Percentiles rank a stretch among this genome's conserved stretches.
Conservation (phyloP, 2,113 vertebrate species). For the Mellivora capensis region DNA sequence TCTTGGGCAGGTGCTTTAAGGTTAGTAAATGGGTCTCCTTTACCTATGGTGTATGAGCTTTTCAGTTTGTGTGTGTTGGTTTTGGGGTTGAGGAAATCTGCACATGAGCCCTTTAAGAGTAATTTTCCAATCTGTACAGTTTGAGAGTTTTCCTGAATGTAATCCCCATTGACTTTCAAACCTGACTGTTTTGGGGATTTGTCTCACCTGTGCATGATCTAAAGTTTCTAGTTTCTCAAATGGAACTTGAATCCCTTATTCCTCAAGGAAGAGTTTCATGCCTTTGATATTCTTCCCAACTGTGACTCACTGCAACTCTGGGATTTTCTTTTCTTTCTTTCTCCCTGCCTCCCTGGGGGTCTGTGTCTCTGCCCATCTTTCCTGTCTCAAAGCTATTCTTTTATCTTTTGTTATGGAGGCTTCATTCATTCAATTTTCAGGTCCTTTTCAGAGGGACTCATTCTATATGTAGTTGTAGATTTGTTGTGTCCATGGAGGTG, state of each 20-base stretch:
- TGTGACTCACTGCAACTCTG: not conserved
- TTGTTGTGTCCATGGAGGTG: not conserved
- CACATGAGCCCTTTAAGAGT: not conserved
- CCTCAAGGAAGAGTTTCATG: not conserved
- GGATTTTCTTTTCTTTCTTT: too few relatives aligned
- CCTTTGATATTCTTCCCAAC: not conserved
- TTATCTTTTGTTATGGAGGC: not conserved
- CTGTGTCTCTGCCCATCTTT: not conserved
- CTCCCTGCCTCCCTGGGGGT: not conserved
- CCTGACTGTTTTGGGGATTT: not conserved
- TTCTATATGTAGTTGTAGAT: not conserved
- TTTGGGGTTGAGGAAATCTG: not conserved
- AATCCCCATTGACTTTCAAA: not conserved
- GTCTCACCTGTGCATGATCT: not conserved
- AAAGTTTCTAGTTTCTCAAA: not conserved
- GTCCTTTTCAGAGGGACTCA: not conserved
- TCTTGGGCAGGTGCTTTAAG: not conserved
- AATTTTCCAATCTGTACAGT: not conserved
- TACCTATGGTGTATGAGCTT: not conserved
- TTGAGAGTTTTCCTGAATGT: not conserved
- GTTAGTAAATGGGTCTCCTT: not conserved
- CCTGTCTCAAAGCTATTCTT: not conserved
- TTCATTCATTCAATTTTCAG: not conserved
- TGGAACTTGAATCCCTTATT: not conserved
- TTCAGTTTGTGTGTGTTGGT: not conserved